Evolutionary conservation across 2,888 invertebrate genomes (phyloP).

Genomic region (Drosophila nr. perissopoda): DNA sequence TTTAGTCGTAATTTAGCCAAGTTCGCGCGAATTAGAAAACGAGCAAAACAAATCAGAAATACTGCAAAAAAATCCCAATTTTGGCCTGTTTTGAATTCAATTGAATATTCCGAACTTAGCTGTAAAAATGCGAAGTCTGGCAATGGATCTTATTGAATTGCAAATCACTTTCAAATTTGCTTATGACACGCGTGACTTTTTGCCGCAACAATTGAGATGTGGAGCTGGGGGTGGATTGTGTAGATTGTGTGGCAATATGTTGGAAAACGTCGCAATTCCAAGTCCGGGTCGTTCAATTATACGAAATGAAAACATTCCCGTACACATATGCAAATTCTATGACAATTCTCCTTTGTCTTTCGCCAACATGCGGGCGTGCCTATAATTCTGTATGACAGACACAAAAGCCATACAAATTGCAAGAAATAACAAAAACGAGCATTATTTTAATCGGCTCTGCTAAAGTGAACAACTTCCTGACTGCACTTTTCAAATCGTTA

Average conservation of each 20-base stretch:
- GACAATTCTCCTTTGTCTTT: slow-evolving; percentile 46
- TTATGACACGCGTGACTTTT: slow-evolving; percentile 38
- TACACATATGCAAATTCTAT: slow-evolving; percentile 49
- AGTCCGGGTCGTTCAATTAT: slow-evolving; percentile 39
- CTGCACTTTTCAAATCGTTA: not conserved
- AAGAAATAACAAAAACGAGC: slow-evolving; percentile 9
- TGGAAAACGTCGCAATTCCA: slow-evolving; percentile 9
- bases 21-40: slow-evolving; percentile 60
- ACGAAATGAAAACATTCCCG: slow-evolving; percentile 34
- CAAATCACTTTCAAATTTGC: slow-evolving; percentile 56
- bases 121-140: slow-evolving; percentile 31
- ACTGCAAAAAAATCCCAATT: slow-evolving; percentile 30
- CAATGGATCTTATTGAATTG: slow-evolving; percentile 59
- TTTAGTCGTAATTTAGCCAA: slow-evolving; percentile 69
- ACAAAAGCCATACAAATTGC: slow-evolving; percentile 9
- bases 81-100: slow-evolving; percentile 49
- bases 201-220: not conserved
- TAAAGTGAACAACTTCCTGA: slow-evolving; percentile 48
- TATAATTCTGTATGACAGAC: slow-evolving; percentile 2
- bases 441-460: slow-evolving; percentile 52
- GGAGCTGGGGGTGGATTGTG: not conserved
- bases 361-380: slow-evolving; percentile 60
- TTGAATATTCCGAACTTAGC: slow-evolving; percentile 52
- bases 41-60: slow-evolving; percentile 11
- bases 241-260: slow-evolving; percentile 16